Evolutionary conservation across 2,888 invertebrate genomes (phyloP), one percentile per base, ranked within the genome.

Genomic region (Epinotia demarniana): DNA sequence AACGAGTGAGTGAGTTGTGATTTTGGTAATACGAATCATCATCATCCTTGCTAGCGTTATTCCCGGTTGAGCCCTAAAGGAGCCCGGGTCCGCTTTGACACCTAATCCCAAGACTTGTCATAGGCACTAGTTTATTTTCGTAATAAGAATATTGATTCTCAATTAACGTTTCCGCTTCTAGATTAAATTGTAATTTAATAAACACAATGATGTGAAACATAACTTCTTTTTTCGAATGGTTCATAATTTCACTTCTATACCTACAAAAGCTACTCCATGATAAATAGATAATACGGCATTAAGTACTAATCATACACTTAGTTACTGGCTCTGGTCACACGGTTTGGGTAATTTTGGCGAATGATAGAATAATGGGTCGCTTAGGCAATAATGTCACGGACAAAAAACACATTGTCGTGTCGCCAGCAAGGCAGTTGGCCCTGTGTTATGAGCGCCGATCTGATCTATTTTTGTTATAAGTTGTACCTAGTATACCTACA

Each of bases 311-410:
- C 23, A 75, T 71, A 60, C 16, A 61, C 60, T 19, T 49, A 49
- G 64, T 64, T 60, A 33, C 73, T 1, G 18, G 33, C 69, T 33
- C 27, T 27, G 73, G 55, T 71, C 75, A 71, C 75, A 75, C 75
- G 67, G 75, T 67, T 67, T 55, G 61, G 33, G 75, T 62, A 66
- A 72, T 75, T 75, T 67, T 55, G 72, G 66, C 72, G 53, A 64
- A 71, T 75, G 70, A 49, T 66, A 60, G 66, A 75, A 67, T 75
- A 72, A 75, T 72, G 33, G 72, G 61, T 72, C 55, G 71, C 72
- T 75, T 72, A 66, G 66, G 75, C 67, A 75, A 75, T 75, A 75
- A 75, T 75, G 75, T 75, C 75, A 75, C 46, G 75, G 75, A 70
- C 75, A 67, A 49, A 43, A 72, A 67, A 73, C 68, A 71, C 60